Evolutionary conservation across 2,888 invertebrate genomes (phyloP).

Genomic region (Entomobrya multifasciata): DNA sequence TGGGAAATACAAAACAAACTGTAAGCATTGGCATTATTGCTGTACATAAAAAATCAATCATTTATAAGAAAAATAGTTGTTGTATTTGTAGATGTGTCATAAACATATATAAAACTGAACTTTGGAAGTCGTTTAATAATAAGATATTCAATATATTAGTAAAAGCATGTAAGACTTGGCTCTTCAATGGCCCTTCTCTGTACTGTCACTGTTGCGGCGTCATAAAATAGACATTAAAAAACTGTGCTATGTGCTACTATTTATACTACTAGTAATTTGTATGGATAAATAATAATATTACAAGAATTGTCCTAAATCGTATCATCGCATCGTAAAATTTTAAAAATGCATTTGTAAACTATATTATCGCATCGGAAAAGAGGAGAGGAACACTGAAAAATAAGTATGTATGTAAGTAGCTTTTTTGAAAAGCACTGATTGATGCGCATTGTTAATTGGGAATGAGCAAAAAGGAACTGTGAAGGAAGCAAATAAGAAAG

Average conservation of each 20-base stretch:
- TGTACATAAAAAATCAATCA: too few species aligned
- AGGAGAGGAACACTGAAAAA: too few species aligned
- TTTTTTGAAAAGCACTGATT: too few species aligned
- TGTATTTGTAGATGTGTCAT: too few species aligned
- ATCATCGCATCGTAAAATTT: background rate
- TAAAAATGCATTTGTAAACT: conserved; percentile 18
- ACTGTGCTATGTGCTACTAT: conserved; percentile 47
- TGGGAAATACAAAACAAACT: conserved; percentile 24
- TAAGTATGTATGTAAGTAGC: too few species aligned
- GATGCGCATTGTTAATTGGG: too few species aligned
- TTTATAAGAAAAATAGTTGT: too few species aligned
- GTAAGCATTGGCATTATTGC: conserved; percentile 16
- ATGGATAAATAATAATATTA: background rate
- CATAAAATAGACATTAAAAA: conserved; percentile 21
- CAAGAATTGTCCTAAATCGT: background rate
- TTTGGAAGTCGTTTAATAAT: background rate
- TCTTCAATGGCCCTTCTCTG: too few species aligned
- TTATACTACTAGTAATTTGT: conserved; percentile 13
- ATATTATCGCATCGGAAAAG: background rate
- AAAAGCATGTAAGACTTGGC: background rate
- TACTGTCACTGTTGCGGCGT: background rate
- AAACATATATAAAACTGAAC: background rate
- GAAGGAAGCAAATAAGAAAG: conserved; percentile 47
- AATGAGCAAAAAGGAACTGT: conserved; percentile 1
- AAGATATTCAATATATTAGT: background rate